These are phyloP conservation scores for Ophraella communa DNA, from an alignment of 2,888 invertebrate genomes.

Conservation along the genomic window DNA sequence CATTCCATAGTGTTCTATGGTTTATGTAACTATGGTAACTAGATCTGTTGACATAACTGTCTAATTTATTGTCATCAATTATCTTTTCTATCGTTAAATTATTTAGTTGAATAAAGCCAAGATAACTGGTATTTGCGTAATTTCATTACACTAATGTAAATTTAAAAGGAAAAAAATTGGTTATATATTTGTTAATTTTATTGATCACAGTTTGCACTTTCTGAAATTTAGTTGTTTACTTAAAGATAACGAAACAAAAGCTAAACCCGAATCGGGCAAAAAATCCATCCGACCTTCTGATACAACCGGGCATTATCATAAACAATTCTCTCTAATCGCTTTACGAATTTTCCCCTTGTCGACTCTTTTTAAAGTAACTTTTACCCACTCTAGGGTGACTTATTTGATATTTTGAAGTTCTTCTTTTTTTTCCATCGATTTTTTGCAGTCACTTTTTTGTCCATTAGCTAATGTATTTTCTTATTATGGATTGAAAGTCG, in stretches of 20 bases:
- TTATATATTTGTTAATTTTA: no score
- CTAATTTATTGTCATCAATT: no score
- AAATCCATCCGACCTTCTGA: background rate
- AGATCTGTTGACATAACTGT: no score
- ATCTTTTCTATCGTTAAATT: no score
- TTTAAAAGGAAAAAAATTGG: no score
- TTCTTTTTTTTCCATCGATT: background rate
- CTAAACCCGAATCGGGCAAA: no score
- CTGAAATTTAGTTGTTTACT: background rate
- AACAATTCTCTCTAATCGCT: constrained; percentile 23
- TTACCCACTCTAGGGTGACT: constrained; percentile 15
- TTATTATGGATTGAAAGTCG: constrained; percentile 32
- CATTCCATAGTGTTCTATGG: no score
- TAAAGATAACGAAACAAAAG: background rate
- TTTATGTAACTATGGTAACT: no score
- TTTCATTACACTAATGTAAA: no score
- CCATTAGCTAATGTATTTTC: constrained; percentile 33
- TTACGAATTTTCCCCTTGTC: constrained; percentile 5
- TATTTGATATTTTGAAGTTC: constrained; percentile 21
- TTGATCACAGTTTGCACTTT: no score
- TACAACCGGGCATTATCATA: constrained; percentile 13
- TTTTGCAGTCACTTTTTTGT: constrained; percentile 18
- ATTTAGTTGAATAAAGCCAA: no score
- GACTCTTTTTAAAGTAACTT: constrained; percentile 19
- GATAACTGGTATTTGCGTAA: no score